Conservation (phyloP, 92 coral and sea anemone genomes). For the Parazoanthus darwini region DNA sequence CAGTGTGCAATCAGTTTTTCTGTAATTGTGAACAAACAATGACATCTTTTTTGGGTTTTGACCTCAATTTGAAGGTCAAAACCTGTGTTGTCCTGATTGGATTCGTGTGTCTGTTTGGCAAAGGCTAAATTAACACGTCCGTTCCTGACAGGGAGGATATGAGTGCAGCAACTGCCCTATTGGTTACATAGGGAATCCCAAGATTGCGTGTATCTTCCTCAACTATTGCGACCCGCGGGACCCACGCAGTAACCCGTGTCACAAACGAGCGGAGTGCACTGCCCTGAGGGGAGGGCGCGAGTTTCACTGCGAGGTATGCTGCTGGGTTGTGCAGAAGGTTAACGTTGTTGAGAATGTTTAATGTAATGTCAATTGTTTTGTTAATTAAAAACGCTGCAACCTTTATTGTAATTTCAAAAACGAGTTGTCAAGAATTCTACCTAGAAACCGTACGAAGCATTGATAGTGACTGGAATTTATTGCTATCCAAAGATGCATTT, state of each 20-base stretch:
- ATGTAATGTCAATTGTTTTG: not conserved
- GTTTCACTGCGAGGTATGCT: constrained; percentile 74
- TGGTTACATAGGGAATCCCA: constrained; percentile 92
- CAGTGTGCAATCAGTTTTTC: too few species aligned
- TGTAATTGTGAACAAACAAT: too few species aligned
- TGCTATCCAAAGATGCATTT: too few species aligned
- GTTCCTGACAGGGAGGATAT: constrained; percentile 73
- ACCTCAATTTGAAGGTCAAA: not conserved
- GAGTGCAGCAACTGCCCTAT: constrained; percentile 78
- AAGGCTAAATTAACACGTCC: not conserved
- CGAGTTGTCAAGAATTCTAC: too few species aligned
- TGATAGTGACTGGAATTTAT: too few species aligned
- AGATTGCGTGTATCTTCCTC: constrained; percentile 72
- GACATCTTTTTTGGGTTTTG: too few species aligned
- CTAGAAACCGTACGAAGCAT: too few species aligned
- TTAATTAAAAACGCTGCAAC: too few species aligned
- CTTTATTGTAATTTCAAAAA: too few species aligned
- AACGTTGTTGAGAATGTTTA: not conserved
- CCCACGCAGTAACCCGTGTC: constrained; percentile 91
- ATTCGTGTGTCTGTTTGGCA: not conserved
- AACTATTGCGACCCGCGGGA: constrained; percentile 75
- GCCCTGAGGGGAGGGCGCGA: constrained; percentile 80
- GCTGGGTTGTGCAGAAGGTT: not conserved
- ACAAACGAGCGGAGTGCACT: constrained; percentile 81
- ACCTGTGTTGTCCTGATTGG: not conserved